Evolutionary conservation across 2,797 vertebrate genomes (phyloP).

Genomic region (Echiichthys vipera): DNA sequence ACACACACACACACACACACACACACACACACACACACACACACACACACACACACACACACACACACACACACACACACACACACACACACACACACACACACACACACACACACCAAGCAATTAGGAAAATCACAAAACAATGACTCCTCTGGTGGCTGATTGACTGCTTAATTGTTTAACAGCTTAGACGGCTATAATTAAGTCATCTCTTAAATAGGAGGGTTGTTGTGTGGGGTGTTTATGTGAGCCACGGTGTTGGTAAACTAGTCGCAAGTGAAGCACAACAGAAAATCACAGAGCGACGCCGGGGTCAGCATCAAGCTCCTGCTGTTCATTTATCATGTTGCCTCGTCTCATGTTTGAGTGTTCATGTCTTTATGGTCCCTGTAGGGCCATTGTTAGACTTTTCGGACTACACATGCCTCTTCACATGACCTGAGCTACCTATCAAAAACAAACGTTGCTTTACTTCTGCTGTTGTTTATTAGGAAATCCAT

Average conservation of each 20-base stretch:
- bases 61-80: too few species aligned
- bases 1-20: not conserved
- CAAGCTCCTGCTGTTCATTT: not conserved
- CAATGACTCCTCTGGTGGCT: constrained; percentile 23
- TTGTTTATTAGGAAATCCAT: not conserved
- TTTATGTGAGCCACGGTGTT: constrained; percentile 51
- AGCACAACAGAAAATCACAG: constrained; percentile 32
- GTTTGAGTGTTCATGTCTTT: not conserved
- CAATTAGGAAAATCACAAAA: constrained; percentile 25
- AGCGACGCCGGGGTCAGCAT: not conserved
- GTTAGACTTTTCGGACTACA: too few species aligned
- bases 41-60: too few species aligned
- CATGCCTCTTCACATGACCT: not conserved
- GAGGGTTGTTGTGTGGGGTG: constrained; percentile 27
- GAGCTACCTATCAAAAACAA: not conserved
- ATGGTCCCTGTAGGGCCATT: not conserved
- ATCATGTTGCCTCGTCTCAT: not conserved
- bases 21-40: too few species aligned
- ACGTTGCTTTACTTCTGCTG: not conserved
- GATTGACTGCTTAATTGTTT: constrained; percentile 47
- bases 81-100: too few species aligned
- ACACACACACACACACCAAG: not conserved
- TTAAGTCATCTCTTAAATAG: constrained; percentile 61
- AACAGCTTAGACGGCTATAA: constrained; percentile 45
- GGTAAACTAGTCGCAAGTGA: constrained; percentile 45